A percentile compares a stretch with the other conserved stretches of the same genome.
Evolutionary conservation across 2,888 invertebrate genomes (phyloP).

Genomic region (Cantharis flavilabris): DNA sequence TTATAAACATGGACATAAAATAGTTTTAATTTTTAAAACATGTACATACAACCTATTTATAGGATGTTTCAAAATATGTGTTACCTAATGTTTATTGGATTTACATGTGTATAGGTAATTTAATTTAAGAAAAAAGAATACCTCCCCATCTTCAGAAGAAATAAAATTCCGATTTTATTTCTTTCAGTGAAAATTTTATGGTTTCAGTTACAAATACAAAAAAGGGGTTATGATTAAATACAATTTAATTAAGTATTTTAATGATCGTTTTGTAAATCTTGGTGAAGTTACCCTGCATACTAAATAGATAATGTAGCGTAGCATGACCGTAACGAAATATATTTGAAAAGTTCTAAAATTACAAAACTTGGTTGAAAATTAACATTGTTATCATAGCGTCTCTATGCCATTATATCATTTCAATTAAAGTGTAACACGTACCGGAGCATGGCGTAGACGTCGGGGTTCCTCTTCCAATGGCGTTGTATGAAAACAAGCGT

Average conservation of each 20-base stretch:
- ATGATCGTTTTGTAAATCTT: not conserved
- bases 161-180: too few species aligned
- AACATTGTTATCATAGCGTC: constrained; percentile 31
- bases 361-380: constrained; percentile 13
- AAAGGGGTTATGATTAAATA: not conserved
- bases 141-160: too few species aligned
- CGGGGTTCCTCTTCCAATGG: constrained; percentile 7
- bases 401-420: constrained; percentile 39
- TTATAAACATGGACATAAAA: not conserved
- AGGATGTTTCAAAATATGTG: not conserved
- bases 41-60: not conserved
- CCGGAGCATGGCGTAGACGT: constrained; percentile 37
- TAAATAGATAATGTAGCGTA: not conserved
- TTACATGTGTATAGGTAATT: not conserved
- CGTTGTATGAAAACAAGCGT: constrained; percentile 17
- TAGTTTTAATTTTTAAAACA: constrained; percentile 1
- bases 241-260: not conserved
- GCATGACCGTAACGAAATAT: constrained; percentile 3
- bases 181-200: too few species aligned
- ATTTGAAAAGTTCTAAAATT: constrained; percentile 8
- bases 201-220: not conserved
- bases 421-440: constrained; percentile 42
- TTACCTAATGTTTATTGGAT: not conserved
- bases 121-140: too few species aligned
- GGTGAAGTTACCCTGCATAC: not conserved